Base-by-base conservation (phyloP, 2,888 invertebrate genomes). In the Teinopalpus imperialis region DNA sequence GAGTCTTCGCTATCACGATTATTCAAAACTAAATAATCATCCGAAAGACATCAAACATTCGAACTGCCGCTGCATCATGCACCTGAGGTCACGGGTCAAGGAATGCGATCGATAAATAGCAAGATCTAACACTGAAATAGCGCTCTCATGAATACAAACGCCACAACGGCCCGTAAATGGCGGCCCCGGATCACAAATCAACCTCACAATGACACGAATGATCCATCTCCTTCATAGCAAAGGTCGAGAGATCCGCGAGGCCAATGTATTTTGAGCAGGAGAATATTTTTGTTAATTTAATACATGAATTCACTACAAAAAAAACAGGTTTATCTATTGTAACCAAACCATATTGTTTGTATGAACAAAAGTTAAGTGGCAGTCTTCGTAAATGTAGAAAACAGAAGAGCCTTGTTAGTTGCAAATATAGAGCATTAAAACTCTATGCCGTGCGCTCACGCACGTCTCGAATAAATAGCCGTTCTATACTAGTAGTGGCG, bases 91-190 rank as follows among this genome's bases (percentile, higher is more conserved):
- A 72, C 41, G 72, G 79, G 76, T 78, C 80, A 69, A 63, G 66
- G 66, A 74, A 77, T 78, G 76, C 67, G 67, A 61, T 71, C 70
- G 74, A 77, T 79, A 78, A 72, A 77, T 74, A 68, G 67, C 66
- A 57, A 74, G 69, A 76, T 82, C 78, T 79, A 81, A 82, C 82
- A 82, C 79, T 81, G 75, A 83, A 75, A 81, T 75, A 81, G 67
- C 71, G 66, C 65, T 67, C 65, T 65, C 61, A 63, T 64, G 63
- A 62, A 64, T 56, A 61, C 60, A 59, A 59, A 53, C 59, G 55
- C 53, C 57, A 61, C 53, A 53, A 55, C 59, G 57, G 53, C 58
- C 59, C 63, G 56, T 63, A 63, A 66, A 63, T 69, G 62, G 62
- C 59, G 61, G 62, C 59, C 53, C 16, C 56, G 58, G 58, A 62